Base-by-base conservation (phyloP, 64 coral and sea anemone genomes). In the Catalaphyllia jardinei region DNA sequence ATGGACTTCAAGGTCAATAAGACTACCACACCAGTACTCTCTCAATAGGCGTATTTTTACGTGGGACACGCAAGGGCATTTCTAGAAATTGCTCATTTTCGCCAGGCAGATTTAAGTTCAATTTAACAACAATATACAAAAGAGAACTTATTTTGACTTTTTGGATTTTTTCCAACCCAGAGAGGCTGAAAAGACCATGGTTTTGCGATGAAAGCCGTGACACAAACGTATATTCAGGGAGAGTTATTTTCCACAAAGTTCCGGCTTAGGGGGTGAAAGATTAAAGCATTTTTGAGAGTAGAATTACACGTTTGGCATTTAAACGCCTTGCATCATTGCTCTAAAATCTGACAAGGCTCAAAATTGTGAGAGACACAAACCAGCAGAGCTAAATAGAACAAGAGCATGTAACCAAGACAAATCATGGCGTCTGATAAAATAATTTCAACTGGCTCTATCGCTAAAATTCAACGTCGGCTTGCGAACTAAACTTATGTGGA, bases 271-370 rank as follows among this genome's bases (percentile, higher is more conserved):
- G 64, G 30, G 79, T 20, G 30, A 83, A 60, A 42, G 79, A 83
- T 83, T 85, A 71, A 69, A 22, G 63, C 81, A 85, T 85, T 85
- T 71, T 69, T 85, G 62, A 39, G 81, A 71, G 62, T 85, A 51
- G 31, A 85, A 65, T 85, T 85, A 85, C 81, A 28, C 18, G 50
- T 57, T 57, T 57, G 65, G 65, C 65, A 69, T 69, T 57, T 57
- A 57, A 57, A 57, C 54, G 10, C 54, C 54, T 57, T 13, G 54
- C 54, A 69, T 69, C 54, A 80, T 20, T 50, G 20, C 39, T 85
- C 12, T 22, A 42, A 85, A 71, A 71, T 85, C 81, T 81, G 79
- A 71, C 81, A 85, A 64, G 63, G 60, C 62, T 51, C 63, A 85
- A 83, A 71, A 20, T 50, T n/a, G 7, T 2, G 27, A 50, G 9